Base-by-base conservation (phyloP, 2,113 vertebrate species). In the Tor tambroides region DNA sequence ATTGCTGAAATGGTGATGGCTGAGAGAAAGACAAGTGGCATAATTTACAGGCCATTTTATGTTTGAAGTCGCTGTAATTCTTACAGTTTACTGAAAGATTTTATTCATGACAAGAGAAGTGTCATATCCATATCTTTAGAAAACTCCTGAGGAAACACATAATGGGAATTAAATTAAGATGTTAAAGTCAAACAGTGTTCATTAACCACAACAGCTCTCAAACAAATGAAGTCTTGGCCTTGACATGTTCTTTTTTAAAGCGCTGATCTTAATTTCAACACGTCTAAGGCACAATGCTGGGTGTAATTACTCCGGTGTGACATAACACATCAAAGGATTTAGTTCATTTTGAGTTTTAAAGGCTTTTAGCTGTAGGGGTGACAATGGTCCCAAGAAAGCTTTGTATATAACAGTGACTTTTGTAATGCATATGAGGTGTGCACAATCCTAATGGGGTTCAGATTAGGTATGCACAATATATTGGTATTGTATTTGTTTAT, bases 1-100 rank as follows among this genome's bases (percentile, higher is more conserved):
- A 75, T 26, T 12, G 0, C 41, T 26, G 49, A 56, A 56, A 56
- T 56, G 7, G 2, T 71, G 46, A 83, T 17, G 56, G 28, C 63
- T 83, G 6, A 54, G n/a, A 49, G 26, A 43, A 71, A 69, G 19
- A 71, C 63, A 83, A 83, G 81, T 71, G 65, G n/a, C 19, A 32
- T 65, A 43, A 30, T 54, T 51, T 51, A 71, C 28, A 9, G 61
- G 61, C 8, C 43, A 49, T 32, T 83, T 71, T 17, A n/a, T 54
- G 28, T 43, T 35, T 19, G 32, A 41, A 4, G 1, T 46, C 2
- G 10, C 17, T n/a, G 81, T 51, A n/a, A 71, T 67, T 71, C 19
- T 49, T 11, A 15, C 28, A 15, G n/a, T 67, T 43, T 43, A 30
- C 56, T 19, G 35, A 81, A n/a, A 41, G 56, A 26, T 65, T 65